Evolutionary conservation across 2,888 invertebrate species (phyloP), one percentile per base, ranked within the genome.

Genomic region (Merodon equestris): DNA sequence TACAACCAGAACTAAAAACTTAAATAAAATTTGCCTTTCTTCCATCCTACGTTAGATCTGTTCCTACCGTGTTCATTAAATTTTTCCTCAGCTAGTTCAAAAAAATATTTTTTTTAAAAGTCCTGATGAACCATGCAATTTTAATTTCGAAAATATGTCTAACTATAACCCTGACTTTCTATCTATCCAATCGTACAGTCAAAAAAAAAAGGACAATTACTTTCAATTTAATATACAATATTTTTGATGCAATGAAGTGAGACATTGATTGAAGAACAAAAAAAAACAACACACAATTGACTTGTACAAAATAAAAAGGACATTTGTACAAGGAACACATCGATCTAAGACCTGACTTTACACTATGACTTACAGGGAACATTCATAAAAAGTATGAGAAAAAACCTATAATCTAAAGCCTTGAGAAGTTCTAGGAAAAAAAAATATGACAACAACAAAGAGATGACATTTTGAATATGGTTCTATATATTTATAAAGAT

Each of bases 191-290:
- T 73, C 68, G 79, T 79, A 77, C 53, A 60, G 56, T 74, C 56
- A 13, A 64, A 27, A 17, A 60, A 67, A 45, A 47, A 53, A 63
- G 56, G 48, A 38, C 10, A 40, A 40, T n/a, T 40, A n/a, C 9
- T 9, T 70, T 48, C 56, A 10, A 9, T 36, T n/a, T 71, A 75
- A 51, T 56, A 63, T 66, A 71, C 75, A n/a, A n/a, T n/a, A n/a
- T n/a, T n/a, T n/a, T n/a, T n/a, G 51, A 60, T 76, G 58, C 66
- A 71, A 72, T 75, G 71, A 51, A 75, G 72, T 76, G 75, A 48
- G 50, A 64, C 71, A 76, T 27, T 27, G 27, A 27, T 27, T 27
- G 27, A 27, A 27, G 27, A 4, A 27, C 2, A 27, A 27, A 4
- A 72, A 44, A 67, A 63, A 47, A 50, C 18, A 66, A 79, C 79